phyloP scores from a whole-genome alignment of 2,113 vertebrate species.

The Montifringilla adamsi region DNA sequence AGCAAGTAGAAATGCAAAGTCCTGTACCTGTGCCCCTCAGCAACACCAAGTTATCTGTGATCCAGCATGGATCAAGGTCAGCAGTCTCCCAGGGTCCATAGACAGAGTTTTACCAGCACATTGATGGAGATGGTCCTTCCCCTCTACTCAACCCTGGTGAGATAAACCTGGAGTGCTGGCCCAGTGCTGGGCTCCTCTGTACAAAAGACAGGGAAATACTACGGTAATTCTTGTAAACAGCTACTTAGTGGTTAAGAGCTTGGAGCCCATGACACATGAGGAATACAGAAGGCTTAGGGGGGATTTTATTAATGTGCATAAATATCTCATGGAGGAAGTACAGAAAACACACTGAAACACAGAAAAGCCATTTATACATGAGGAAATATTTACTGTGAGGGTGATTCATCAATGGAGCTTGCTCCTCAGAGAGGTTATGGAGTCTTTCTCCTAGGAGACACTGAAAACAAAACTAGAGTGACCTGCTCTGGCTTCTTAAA shows the following conservation, averaged over 20 bases:
- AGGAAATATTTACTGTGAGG: background rate
- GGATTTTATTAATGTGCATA: background rate
- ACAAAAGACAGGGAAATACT: background rate
- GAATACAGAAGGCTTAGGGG: background rate
- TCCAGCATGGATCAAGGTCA: background rate
- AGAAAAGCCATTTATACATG: background rate
- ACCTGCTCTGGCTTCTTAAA: background rate
- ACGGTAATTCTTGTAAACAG: background rate
- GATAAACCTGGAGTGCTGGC: background rate
- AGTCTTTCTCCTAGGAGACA: background rate
- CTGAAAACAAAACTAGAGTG: background rate
- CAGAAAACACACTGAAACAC: background rate
- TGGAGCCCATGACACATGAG: background rate
- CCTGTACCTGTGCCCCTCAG: background rate
- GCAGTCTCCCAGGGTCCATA: background rate
- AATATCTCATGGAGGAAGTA: background rate
- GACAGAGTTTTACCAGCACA: background rate
- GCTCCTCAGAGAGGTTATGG: background rate
- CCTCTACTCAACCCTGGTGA: background rate
- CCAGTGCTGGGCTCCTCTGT: background rate
- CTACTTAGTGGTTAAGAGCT: background rate
- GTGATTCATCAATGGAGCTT: background rate
- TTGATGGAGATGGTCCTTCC: background rate
- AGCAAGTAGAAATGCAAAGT: background rate
- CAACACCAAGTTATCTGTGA: background rate